phyloP scores from a whole-genome alignment of 2,113 vertebrate species.

The Columba janthina region DNA sequence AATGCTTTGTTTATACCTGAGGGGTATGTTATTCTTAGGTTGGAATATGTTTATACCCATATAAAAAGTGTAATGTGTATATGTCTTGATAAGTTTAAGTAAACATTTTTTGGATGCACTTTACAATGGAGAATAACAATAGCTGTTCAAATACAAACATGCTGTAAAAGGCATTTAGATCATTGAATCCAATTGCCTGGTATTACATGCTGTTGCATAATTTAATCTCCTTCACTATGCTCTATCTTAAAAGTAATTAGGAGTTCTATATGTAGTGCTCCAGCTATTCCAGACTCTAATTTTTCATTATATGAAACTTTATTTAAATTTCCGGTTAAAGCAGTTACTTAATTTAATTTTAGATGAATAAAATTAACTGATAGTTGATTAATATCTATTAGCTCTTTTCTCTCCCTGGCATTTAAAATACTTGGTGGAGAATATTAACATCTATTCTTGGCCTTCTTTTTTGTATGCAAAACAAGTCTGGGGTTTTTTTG shows the following conservation, averaged over 20 bases:
- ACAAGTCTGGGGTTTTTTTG: neutral
- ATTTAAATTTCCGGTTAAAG: neutral
- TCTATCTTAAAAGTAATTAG: slow-evolving; percentile 37
- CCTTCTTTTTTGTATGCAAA: neutral
- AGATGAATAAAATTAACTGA: slow-evolving; percentile 32
- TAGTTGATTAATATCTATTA: slow-evolving; percentile 15
- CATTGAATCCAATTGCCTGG: neutral
- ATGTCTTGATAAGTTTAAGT: neutral
- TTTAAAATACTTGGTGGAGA: neutral
- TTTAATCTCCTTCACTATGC: neutral
- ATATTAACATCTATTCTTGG: neutral
- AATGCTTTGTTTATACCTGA: neutral
- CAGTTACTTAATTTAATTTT: slow-evolving; percentile 28
- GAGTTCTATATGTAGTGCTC: slow-evolving; percentile 1
- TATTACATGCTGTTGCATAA: slow-evolving; percentile 22
- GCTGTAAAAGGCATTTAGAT: neutral
- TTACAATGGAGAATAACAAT: neutral
- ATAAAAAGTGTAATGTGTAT: neutral
- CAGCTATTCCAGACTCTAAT: slow-evolving; percentile 22
- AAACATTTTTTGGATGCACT: neutral
- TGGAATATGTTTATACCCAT: neutral
- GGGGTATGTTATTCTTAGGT: neutral
- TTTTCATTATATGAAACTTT: slow-evolving; percentile 14
- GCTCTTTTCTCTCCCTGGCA: neutral
- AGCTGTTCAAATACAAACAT: slow-evolving; percentile 11